Evolutionary conservation across 2,888 invertebrate genomes (phyloP).

Genomic region (Morinoia aosen): DNA sequence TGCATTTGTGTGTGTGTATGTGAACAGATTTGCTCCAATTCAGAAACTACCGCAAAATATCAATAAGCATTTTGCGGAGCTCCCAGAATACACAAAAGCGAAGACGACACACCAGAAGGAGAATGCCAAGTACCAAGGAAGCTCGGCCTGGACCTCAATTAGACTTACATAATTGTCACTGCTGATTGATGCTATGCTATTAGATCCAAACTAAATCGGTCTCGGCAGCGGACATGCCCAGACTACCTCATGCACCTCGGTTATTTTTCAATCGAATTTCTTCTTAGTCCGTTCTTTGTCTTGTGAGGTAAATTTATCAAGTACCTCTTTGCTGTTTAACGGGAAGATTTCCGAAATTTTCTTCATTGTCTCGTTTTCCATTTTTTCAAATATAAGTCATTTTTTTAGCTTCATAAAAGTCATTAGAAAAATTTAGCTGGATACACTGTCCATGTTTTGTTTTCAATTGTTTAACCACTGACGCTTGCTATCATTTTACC

Average conservation of each 20-base stretch:
- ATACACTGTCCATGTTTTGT: no score
- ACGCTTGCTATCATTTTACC: not conserved
- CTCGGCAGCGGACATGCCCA: not conserved
- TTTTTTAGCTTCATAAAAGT: not conserved
- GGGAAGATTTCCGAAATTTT: not conserved
- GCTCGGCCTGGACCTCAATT: not conserved
- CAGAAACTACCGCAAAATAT: not conserved
- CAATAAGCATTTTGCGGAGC: not conserved
- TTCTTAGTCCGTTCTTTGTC: not conserved
- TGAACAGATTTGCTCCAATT: not conserved
- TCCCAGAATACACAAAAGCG: not conserved
- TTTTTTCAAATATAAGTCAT: not conserved
- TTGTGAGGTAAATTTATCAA: no score
- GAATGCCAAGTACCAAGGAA: not conserved
- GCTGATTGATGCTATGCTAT: not conserved
- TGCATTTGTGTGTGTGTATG: not conserved
- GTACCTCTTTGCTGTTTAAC: no score
- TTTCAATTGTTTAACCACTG: no score
- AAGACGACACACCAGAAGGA: not conserved
- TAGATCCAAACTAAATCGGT: not conserved
- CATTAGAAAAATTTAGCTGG: not conserved
- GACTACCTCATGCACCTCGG: not conserved
- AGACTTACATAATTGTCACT: not conserved
- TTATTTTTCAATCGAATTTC: not conserved
- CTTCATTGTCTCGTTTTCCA: not conserved